These are phyloP conservation scores for Homalodisca vitripennis DNA, from an alignment of 1,140 invertebrate species.

Conservation along the genomic window DNA sequence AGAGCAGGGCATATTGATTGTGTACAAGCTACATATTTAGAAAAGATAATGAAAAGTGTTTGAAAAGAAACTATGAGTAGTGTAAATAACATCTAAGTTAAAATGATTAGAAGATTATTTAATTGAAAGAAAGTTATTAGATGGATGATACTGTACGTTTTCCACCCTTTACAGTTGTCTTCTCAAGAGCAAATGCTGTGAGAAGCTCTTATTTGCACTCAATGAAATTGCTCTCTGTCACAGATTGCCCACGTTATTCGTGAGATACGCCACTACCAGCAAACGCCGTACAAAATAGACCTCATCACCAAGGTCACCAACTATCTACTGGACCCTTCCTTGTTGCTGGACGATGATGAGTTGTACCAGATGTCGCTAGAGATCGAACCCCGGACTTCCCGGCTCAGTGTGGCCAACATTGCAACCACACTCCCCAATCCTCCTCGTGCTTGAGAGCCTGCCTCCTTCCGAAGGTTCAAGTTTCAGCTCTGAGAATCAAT, in stretches of 20 bases:
- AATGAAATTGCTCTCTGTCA: slow-evolving; percentile 43
- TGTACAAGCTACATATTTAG: no score
- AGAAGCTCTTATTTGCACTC: no score
- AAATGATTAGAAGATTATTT: no score
- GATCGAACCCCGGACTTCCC: slow-evolving; percentile 75
- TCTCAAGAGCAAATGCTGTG: no score
- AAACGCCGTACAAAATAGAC: slow-evolving; percentile 90
- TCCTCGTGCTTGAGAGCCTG: not conserved
- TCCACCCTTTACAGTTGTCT: no score
- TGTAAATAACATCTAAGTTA: no score
- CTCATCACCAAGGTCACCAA: slow-evolving; percentile 75
- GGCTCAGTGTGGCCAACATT: slow-evolving; percentile 51
- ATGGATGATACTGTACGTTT: no score
- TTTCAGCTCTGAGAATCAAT: no score
- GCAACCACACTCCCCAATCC: slow-evolving; percentile 35
- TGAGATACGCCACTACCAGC: slow-evolving; percentile 89
- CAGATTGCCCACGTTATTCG: slow-evolving; percentile 92
- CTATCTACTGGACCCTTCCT: slow-evolving; percentile 76
- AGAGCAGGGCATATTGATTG: no score
- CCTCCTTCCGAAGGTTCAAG: slow-evolving; percentile 19
- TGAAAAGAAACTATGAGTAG: no score
- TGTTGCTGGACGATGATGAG: slow-evolving; percentile 78
- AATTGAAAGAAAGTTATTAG: no score
- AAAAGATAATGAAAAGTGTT: no score
- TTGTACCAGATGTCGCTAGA: slow-evolving; percentile 80